Percentiles rank a stretch among this genome's conserved stretches.
phyloP scores from a whole-genome alignment of 2,888 invertebrate species.

The Chironomus riparius region DNA sequence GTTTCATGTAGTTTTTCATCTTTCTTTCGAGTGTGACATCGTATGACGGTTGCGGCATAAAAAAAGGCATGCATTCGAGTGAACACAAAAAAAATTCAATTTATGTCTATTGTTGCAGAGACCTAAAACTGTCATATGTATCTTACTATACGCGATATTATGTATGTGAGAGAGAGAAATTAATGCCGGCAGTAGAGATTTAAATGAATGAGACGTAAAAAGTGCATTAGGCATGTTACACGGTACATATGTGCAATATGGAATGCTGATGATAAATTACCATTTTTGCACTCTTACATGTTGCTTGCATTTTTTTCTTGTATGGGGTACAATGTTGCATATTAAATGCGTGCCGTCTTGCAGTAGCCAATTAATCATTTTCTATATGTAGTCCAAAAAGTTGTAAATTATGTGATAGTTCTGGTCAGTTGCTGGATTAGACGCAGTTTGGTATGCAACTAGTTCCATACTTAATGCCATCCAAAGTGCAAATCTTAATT shows the following conservation, averaged over 20 bases:
- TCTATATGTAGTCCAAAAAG: no score
- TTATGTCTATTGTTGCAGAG: background rate
- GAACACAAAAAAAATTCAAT: background rate
- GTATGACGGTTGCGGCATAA: background rate
- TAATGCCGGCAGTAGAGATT: background rate
- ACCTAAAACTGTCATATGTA: background rate
- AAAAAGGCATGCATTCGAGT: background rate
- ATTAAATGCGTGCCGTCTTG: background rate
- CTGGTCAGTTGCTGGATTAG: no score
- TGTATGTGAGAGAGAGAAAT: background rate
- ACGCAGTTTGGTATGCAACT: no score
- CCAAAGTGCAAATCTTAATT: no score
- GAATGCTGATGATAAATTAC: background rate
- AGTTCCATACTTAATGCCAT: no score
- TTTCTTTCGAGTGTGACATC: background rate
- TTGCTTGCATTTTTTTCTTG: background rate
- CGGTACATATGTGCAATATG: background rate
- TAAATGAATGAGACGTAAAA: background rate
- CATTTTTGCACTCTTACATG: no score
- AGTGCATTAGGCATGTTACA: background rate
- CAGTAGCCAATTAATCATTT: background rate
- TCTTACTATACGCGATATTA: background rate
- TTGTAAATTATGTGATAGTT: no score
- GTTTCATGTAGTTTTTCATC: background rate
- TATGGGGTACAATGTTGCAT: background rate